Evolutionary conservation across 2,113 vertebrate genomes (phyloP), one percentile per base, ranked within the genome.

Genomic region (Girardinichthys multiradiatus): DNA sequence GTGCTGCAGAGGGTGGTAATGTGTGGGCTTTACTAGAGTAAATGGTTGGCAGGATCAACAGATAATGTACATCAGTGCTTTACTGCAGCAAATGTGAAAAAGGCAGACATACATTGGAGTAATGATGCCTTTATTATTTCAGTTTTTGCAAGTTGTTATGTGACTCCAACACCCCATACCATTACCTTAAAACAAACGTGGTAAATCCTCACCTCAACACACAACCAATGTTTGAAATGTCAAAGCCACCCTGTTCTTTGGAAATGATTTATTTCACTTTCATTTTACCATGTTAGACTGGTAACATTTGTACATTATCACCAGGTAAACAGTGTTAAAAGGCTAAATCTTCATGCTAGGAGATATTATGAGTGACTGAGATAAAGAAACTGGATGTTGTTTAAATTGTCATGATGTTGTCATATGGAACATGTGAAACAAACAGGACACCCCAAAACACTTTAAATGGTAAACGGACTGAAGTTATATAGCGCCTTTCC

Each of bases 41-140:
- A 81, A n/a, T 27, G 70, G 35, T 63, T 85, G 77, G 70, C 64
- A 73, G 75, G 77, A 62, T 68, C 81, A 85, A 90, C 72, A 76
- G 59, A 75, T 65, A 42, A 37, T 21, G 37, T 79, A 70, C 81
- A 86, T 75, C 33, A 72, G 48, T 74, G 69, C 63, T 63, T 66
- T 54, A 24, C 26, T 42, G 0, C 51, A 78, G 64, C 37, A 57
- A 57, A n/a, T n/a, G n/a, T 2, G 26, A n/a, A 6, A 28, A 82
- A 74, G 48, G 68, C 54, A 37, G 31, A 72, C 64, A 63, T 37
- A 62, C 21, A 31, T 28, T 39, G 69, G 63, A 42, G 42, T 30
- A 58, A 51, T 51, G 48, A 70, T 42, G 64, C 35, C 21, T 58
- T 30, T 28, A 35, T 30, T 21, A 31, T 71, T 76, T 70, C 26